Base-by-base conservation (phyloP, 1,140 invertebrate species). In the Schmidtea mediterranea region DNA sequence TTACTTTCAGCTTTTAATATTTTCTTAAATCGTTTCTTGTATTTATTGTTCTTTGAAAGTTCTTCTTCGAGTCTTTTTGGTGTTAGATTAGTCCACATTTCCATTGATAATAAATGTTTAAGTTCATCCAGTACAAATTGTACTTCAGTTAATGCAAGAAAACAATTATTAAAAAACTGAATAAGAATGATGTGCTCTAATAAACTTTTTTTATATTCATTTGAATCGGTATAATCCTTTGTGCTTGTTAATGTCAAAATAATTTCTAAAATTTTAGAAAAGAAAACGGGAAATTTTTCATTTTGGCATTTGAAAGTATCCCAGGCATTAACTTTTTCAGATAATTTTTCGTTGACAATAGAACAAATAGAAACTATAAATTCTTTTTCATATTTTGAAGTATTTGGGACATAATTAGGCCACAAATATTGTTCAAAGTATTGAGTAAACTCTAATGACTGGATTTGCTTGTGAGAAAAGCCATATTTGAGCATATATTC, bases 341-440 rank as follows among this genome's bases (percentile, higher is more conserved):
- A 69, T 59, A 94, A 90, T 61, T 97, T 97, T 59, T 97, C 89
- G 72, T 97, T 98, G 10, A 95, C 75, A 79, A 97, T 89, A 0
- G 82, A 76, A 26, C 90, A 78, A 53, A 97, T 87, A 0, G 86
- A 90, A 74, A 97, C 76, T 52, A 89, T 74, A 63, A 92, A 82
- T 1, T 75, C 73, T 52, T 55, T 50, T 8, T 50, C 56, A n/a
- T 56, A 43, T 56, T 60, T 51, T 36, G 19, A 19, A 10, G 38
- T 13, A 1, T 36, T 22, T n/a, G 59, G 52, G 46, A 58, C 80
- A 61, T 82, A 92, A 65, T 89, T 49, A 3, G 82, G 82, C 86
- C 86, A 92, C 15, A 92, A 61, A 67, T 80, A 90, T 57, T 81
- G 80, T 62, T 94, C 86, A 51, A 92, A 62, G 65, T 87, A 92